A percentile compares a stretch with the other conserved stretches of the same genome.
Evolutionary conservation across 1,140 invertebrate genomes (phyloP).

Genomic region (Andricus grossulariae): DNA sequence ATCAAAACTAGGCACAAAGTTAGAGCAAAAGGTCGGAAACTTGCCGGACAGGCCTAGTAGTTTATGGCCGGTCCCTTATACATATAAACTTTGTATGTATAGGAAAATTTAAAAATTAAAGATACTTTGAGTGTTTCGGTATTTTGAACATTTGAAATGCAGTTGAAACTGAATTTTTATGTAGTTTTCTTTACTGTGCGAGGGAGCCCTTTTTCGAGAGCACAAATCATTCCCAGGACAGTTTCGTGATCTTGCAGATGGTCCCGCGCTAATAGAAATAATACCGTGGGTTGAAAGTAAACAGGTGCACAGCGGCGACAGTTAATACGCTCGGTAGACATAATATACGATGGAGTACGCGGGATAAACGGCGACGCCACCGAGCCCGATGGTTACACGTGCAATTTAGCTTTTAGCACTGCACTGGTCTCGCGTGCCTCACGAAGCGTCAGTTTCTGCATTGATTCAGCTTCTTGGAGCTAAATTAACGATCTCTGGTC

Average conservation of each 20-base stretch:
- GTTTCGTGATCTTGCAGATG: constrained; percentile 4
- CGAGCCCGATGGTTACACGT: constrained; percentile 21
- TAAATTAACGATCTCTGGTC: background rate
- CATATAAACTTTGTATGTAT: too few relatives aligned
- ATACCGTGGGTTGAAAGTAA: constrained; percentile 4
- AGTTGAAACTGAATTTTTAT: too few relatives aligned
- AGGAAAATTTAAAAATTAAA: too few relatives aligned
- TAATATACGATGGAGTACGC: constrained; percentile 10
- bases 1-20: too few relatives aligned
- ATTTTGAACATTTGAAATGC: too few relatives aligned
- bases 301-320: constrained; percentile 24
- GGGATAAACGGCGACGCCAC: constrained; percentile 23
- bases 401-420: constrained; percentile 31
- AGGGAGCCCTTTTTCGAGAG: background rate
- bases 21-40: too few relatives aligned
- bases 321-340: constrained; percentile 16
- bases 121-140: too few relatives aligned
- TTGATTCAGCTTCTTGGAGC: constrained; percentile 15
- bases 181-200: too few relatives aligned
- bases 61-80: too few relatives aligned
- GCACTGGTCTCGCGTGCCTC: constrained; percentile 27
- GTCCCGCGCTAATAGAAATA: constrained; percentile 25
- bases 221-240: background rate
- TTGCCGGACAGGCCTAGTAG: too few relatives aligned
- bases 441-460: constrained; percentile 17